Base-by-base conservation (phyloP, 2,797 vertebrate genomes). In the Neoniphon sammara region DNA sequence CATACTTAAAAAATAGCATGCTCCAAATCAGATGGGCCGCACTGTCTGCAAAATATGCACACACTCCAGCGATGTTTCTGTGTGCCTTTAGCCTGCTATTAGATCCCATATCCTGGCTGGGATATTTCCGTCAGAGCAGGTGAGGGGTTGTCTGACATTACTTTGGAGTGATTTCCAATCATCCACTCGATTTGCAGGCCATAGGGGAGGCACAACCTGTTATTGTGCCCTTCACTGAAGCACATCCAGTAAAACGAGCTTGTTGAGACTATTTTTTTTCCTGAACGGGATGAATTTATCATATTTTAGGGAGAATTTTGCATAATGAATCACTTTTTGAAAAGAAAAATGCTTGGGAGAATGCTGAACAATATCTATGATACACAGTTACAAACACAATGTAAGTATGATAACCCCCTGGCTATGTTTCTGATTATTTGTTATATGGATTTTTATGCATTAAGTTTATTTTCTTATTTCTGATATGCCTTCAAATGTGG, bases 91-190 rank as follows among this genome's bases (percentile, higher is more conserved):
- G 55, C 39, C 66, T 55, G 50, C 65, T 47, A 70, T 72, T 79
- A 69, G 39, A 77, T 58, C 63, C 30, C 55, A 62, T 53, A 70
- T 59, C 34, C 56, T 69, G 58, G 25, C 75, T 74, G 75, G 36
- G 47, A 64, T 54, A 15, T 67, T 56, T 73, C 54, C 62, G 59
- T 72, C 47, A 42, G 39, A 72, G 50, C 59, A 76, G 83, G 46
- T 72, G 56, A 84, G 54, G 52, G 73, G 63, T 58, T 78, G 60
- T 68, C 84, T 81, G 75, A 61, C 57, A 78, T 75, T 62, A 65
- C 73, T 82, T 71, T 81, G 53, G 69, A 76, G 73, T 61, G 75
- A 86, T 84, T 86, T 85, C 66, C 81, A 85, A 85, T 82, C 82
- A 82, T 78, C 60, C 78, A 81, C 67, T 85, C 77, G 10, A 71